Percentiles rank a stretch among this genome's conserved stretches.
These are phyloP conservation scores for Carpatolechia fugitivella DNA, from an alignment of 2,888 invertebrate species.

Conservation along the genomic window DNA sequence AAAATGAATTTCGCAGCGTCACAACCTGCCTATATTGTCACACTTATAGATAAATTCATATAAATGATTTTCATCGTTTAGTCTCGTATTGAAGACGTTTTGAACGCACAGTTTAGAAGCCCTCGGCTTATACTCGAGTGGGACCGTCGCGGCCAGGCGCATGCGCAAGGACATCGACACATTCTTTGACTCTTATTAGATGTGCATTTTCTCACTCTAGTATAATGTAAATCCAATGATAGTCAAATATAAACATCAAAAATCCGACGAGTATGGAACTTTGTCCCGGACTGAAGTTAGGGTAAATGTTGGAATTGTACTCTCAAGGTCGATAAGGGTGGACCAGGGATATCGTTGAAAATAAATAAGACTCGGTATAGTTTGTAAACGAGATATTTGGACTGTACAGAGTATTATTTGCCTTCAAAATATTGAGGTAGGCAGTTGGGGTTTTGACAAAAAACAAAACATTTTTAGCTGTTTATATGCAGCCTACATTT, in stretches of 20 bases:
- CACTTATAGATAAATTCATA: no score
- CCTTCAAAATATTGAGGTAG: not conserved
- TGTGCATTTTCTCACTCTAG: not conserved
- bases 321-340: not conserved
- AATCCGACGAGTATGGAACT: not conserved
- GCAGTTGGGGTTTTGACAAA: not conserved
- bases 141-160: no score
- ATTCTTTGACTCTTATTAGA: conserved; percentile 1
- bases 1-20: no score
- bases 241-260: not conserved
- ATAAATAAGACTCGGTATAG: not conserved
- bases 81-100: no score
- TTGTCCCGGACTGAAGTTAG: not conserved
- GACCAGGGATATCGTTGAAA: not conserved
- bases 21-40: no score
- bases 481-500: not conserved
- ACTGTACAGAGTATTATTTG: not conserved
- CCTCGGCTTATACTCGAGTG: no score
- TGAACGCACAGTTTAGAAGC: no score
- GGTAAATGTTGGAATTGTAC: not conserved
- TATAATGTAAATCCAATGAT: conserved; percentile 1
- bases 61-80: no score
- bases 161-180: not conserved
- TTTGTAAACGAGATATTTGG: not conserved
- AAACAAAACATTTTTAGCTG: not conserved